Evolutionary conservation across 2,888 invertebrate genomes (phyloP), one percentile per base, ranked within the genome.

Genomic region (Patella ulyssiponensis): DNA sequence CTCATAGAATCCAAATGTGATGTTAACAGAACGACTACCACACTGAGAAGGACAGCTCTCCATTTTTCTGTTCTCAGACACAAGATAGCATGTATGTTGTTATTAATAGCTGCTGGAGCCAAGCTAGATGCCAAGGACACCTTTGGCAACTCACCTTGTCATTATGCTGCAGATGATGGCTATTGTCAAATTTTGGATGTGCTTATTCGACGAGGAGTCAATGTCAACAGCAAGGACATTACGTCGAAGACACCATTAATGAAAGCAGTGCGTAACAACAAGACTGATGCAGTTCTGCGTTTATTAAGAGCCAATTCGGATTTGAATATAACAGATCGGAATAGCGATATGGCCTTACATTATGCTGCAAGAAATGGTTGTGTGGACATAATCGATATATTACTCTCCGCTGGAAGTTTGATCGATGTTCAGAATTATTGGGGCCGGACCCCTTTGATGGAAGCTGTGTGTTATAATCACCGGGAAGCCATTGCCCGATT

Each of bases 131-230:
- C 90, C 12, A 86, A 89, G 76, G 91, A 91, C 85, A 91, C 91
- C 20, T 91, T 91, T 76, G 91, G 91, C 33, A 91, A 91, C 82
- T 89, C 91, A 14, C 90, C 91, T 5, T 90, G 90, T 77, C 91
- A 91, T 79, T 91, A 91, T 78, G 91, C 91, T 1, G 91, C 91
- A 1, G 91, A 91, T 76, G 91, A 91, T 78, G 91, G 91, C 15
- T 88, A 90, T 79, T 88, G 88, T 76, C 90, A 89, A 79, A 89
- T 91, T 52, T 81, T 91, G 15, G 90, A 91, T 77, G 90, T 90
- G 12, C 81, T 91, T 7, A 87, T 91, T 58, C 85, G 88, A 17
- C 88, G 90, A 58, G 88, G 88, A 52, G 89, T 90, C 12, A 88
- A 91, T 76, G 88, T 91, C 51, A 89, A 91, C 81, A 89, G 88